Evolutionary conservation across 2,888 invertebrate species (phyloP).

Genomic region (Hofmannophila pseudospretella): DNA sequence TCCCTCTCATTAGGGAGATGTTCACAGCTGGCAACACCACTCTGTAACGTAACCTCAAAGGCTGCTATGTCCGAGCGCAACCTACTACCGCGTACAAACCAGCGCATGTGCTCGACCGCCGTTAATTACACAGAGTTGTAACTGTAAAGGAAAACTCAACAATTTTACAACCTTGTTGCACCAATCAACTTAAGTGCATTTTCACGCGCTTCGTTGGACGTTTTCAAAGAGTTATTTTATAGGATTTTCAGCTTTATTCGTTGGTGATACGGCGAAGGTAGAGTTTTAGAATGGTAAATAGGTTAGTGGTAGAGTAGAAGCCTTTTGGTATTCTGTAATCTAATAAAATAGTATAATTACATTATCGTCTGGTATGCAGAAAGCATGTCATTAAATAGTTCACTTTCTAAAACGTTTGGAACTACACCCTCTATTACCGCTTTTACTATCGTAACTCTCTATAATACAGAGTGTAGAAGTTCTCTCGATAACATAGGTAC

Average conservation of each 20-base stretch:
- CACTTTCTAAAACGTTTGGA: no score
- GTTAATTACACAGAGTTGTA: conserved; percentile 38
- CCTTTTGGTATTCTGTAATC: conserved; percentile 4
- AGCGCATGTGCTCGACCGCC: conserved; percentile 37
- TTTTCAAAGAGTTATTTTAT: no score
- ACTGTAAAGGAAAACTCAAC: conserved; percentile 24
- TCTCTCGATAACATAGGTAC: no score
- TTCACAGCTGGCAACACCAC: conserved; percentile 47
- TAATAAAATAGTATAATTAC: conserved; percentile 1
- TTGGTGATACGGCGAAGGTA: conserved; percentile 14
- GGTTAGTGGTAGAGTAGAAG: neutral
- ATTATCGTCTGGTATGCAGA: neutral
- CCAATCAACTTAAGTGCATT: conserved; percentile 11
- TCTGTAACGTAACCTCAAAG: conserved; percentile 62
- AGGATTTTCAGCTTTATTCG: conserved; percentile 25
- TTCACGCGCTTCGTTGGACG: no score
- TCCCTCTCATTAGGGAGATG: conserved; percentile 19
- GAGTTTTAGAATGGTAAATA: conserved; percentile 2
- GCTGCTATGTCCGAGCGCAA: conserved; percentile 57
- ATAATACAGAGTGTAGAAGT: no score
- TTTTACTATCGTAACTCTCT: no score
- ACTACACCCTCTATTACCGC: no score
- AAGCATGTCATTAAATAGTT: no score
- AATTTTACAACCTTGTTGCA: conserved; percentile 40
- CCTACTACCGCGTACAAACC: conserved; percentile 44